These are phyloP conservation scores for Xylocopa sonorina DNA, from an alignment of 1,140 invertebrate genomes.

Conservation along the genomic window DNA sequence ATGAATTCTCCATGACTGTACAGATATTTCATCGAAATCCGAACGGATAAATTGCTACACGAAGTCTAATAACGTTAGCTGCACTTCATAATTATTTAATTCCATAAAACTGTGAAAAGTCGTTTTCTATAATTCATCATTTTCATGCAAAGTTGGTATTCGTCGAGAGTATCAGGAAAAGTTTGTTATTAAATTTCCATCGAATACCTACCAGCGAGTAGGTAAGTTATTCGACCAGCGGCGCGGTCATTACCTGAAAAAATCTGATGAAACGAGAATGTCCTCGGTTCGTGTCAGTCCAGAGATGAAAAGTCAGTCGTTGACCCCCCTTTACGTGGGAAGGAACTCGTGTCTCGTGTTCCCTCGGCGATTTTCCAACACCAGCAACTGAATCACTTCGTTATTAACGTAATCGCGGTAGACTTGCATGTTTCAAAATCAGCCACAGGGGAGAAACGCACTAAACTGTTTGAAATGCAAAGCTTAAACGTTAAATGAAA, in stretches of 20 bases:
- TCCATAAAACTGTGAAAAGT: too few relatives aligned
- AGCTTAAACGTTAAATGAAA: too few relatives aligned
- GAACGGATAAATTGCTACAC: too few relatives aligned
- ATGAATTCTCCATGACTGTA: too few relatives aligned
- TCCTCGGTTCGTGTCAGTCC: not conserved
- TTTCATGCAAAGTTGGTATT: too few relatives aligned
- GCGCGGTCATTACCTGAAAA: constrained; percentile 22
- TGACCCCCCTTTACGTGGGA: not conserved
- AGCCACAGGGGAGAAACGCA: not conserved
- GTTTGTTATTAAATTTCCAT: constrained; percentile 22
- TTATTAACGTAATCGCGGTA: not conserved
- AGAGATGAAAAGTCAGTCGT: constrained; percentile 21
- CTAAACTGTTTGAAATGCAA: not conserved
- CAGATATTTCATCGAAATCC: too few relatives aligned
- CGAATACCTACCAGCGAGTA: not conserved
- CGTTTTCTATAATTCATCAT: too few relatives aligned
- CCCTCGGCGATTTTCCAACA: not conserved
- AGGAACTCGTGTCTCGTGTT: not conserved
- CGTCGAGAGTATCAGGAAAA: too few relatives aligned
- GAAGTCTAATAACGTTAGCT: too few relatives aligned
- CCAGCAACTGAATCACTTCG: not conserved
- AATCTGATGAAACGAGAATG: constrained; percentile 39
- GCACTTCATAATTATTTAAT: too few relatives aligned
- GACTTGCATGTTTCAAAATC: not conserved
- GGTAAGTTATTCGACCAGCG: not conserved